Percentiles rank a stretch among this genome's conserved stretches.
Evolutionary conservation across 2,113 vertebrate species (phyloP).

Genomic region (Anser brachyrhynchus): DNA sequence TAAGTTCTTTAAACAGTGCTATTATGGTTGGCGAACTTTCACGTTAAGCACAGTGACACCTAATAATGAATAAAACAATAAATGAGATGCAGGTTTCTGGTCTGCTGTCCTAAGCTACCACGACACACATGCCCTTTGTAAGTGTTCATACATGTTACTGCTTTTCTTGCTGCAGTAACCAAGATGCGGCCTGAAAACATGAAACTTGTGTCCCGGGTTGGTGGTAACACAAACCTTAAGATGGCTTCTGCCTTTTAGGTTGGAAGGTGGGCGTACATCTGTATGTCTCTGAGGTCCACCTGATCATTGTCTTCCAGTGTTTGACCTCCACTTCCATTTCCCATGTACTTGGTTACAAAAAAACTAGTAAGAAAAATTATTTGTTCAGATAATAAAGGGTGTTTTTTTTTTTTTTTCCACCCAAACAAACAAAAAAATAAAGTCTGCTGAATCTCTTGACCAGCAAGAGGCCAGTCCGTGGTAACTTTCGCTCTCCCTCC

Average conservation of each 20-base stretch:
- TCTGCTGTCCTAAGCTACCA: background rate
- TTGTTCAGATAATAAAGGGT: slow-evolving; percentile 44
- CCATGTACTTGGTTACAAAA: background rate
- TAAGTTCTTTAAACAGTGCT: background rate
- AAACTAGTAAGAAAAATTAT: background rate
- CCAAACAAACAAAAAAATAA: background rate
- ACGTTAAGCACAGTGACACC: background rate
- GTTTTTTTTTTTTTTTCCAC: background rate
- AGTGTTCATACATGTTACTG: background rate
- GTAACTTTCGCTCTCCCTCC: background rate
- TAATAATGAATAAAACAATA: background rate
- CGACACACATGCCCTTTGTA: background rate
- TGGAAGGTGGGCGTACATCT: background rate
- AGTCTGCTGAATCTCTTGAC: slow-evolving; percentile 22
- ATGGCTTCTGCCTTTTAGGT: background rate
- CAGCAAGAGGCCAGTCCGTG: slow-evolving; percentile 31
- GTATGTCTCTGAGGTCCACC: background rate
- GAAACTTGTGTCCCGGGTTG: background rate
- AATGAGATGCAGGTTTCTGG: background rate
- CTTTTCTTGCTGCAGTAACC: background rate
- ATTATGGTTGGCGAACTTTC: background rate
- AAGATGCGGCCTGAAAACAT: background rate
- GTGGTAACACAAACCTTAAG: background rate
- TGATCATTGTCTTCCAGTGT: background rate
- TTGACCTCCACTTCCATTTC: slow-evolving; percentile 6